A percentile compares a stretch with the other conserved stretches of the same genome.
Conservation (phyloP, 2,113 vertebrate species). For the Crotalus viridis region DNA sequence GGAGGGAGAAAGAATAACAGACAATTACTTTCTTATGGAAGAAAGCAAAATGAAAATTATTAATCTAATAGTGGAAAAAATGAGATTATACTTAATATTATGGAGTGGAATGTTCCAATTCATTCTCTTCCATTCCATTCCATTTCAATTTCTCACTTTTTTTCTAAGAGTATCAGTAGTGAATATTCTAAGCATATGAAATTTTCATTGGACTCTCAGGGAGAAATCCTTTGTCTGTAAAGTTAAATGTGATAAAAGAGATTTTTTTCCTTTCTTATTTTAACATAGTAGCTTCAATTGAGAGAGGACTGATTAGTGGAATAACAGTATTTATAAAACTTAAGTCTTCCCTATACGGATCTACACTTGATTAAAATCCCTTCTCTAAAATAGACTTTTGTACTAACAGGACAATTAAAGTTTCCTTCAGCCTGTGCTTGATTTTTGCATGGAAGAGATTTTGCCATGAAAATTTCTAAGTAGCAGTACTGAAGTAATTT, state of each 20-base stretch:
- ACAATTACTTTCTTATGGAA: not conserved
- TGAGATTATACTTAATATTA: not conserved
- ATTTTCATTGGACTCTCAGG: not conserved
- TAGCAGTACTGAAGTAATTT: not conserved
- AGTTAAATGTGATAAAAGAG: not conserved
- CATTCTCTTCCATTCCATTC: not conserved
- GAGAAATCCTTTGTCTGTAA: too few species aligned
- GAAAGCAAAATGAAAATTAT: not conserved
- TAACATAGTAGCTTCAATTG: not conserved
- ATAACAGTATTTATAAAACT: not conserved
- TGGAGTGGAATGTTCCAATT: not conserved
- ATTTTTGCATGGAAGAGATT: not conserved
- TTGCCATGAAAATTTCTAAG: not conserved
- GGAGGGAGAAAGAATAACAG: not conserved
- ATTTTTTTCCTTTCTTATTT: not conserved
- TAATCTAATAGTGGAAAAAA: not conserved
- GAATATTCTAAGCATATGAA: not conserved
- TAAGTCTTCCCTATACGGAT: not conserved
- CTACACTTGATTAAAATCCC: not conserved
- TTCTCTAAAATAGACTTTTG: not conserved
- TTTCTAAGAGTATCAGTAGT: not conserved
- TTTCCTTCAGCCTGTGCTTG: not conserved
- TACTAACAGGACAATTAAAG: not conserved
- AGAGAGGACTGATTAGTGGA: not conserved
- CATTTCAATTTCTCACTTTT: not conserved